Base-by-base conservation (phyloP, 2,888 invertebrate genomes). In the Unio pictorum region DNA sequence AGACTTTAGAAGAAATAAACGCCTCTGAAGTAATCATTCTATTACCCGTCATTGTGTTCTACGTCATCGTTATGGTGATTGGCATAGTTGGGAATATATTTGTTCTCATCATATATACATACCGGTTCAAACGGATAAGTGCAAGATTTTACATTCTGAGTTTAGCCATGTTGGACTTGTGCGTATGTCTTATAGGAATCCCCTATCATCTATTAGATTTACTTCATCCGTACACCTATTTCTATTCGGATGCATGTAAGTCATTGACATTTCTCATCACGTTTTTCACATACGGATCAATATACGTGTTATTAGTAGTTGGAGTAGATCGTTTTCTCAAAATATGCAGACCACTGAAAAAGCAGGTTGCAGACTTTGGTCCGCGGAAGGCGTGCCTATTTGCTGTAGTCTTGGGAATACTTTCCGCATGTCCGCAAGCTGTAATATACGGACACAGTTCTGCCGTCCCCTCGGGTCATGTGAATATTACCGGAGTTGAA, bases 41-140 rank as follows among this genome's bases (percentile, higher is more conserved):
- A 28, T 69, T 59, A 11, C 84, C 85, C 3, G 76, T 83, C 26
- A 73, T 84, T 15, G 65, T 82, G 1, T 81, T 79, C 67, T 76
- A 84, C 58, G 73, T 75, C 5, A 56, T 76, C 15, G 73, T 83
- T 28, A 73, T 84, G 65, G 67, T 75, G 4, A 55, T 81, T 4
- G 85, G 85, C 18, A 54, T 79, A 0, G 56, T 83, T 34, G 85
- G 85, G 7, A 86, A 86, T 69, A 58, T 69, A 8, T 34, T 84
- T 26, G 83, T 82, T 11, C 55, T 84, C 18, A 69, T 81, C 58
- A 80, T 86, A 1, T 84, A 86, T 64, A 78, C 78, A 55, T 77
- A 75, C 64, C 67, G 81, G 26, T 73, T 77, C 57, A 77, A 71
- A 61, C 64, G 73, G 15, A 67, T 69, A 1, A 77, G 75, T 61